Conservation (phyloP, 2,113 vertebrate species). For the Pholis gunnellus region DNA sequence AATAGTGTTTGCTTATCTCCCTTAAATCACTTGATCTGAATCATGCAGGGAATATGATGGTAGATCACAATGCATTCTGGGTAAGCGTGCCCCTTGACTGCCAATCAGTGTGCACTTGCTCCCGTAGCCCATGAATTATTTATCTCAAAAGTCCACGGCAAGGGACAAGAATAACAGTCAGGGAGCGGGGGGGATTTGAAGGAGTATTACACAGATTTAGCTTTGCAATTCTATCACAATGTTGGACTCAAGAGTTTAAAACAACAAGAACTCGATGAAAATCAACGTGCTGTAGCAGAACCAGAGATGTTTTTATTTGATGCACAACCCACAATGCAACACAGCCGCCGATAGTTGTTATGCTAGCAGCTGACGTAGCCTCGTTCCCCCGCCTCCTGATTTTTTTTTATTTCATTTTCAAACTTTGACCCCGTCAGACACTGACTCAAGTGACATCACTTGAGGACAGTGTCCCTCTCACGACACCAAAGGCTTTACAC, state of each 20-base stretch:
- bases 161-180: neutral
- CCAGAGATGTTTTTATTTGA: neutral
- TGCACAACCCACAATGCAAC: neutral
- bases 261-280: neutral
- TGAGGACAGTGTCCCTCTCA: no score
- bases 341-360: no score
- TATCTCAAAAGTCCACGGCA: neutral
- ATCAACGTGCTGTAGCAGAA: neutral
- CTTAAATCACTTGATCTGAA: neutral
- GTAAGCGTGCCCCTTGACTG: neutral
- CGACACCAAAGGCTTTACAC: no score
- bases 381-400: no score
- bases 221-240: no score
- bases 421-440: no score
- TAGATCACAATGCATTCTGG: neutral
- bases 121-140: neutral
- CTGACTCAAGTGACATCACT: no score
- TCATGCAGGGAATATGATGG: neutral
- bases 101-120: neutral
- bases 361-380: no score
- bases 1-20: neutral
- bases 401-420: no score
- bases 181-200: neutral
- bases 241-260: no score
- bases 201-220: no score